Conservation (phyloP, 2,888 invertebrate genomes). For the Eupithecia tripunctaria region DNA sequence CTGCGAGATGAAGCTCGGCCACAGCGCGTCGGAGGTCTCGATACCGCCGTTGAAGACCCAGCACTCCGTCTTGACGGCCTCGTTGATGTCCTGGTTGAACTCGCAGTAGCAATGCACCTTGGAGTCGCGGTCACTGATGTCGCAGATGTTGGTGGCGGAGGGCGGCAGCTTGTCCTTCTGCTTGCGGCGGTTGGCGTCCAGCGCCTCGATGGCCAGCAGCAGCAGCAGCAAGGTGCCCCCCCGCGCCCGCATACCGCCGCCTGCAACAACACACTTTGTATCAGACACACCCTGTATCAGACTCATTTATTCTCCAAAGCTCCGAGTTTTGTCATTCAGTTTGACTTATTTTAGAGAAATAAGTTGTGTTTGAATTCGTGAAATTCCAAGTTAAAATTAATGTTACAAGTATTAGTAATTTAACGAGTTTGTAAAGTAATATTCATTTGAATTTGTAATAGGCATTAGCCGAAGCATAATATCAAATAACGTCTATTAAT, state of each 20-base stretch:
- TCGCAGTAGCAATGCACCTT: conserved; percentile 89
- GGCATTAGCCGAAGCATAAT: neutral
- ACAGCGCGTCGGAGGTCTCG: conserved; percentile 87
- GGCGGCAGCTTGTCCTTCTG: conserved; percentile 72
- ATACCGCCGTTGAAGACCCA: conserved; percentile 89
- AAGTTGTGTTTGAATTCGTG: conserved; percentile 35
- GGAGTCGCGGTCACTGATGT: conserved; percentile 81
- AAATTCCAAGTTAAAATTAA: conserved; percentile 29
- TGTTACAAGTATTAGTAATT: conserved; percentile 18
- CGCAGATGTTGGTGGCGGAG: conserved; percentile 81
- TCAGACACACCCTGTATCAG: conserved; percentile 43
- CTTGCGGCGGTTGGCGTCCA: conserved; percentile 76
- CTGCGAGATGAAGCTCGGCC: conserved; percentile 90
- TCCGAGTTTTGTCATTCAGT: conserved; percentile 36
- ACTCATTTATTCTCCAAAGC: conserved; percentile 33
- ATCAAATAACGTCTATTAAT: neutral
- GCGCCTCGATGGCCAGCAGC: conserved; percentile 78
- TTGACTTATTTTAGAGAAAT: conserved; percentile 31
- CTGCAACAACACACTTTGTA: conserved; percentile 66
- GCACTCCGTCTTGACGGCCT: conserved; percentile 90
- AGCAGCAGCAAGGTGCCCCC: conserved; percentile 80
- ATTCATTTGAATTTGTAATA: conserved; percentile 15
- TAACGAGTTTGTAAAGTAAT: conserved; percentile 20
- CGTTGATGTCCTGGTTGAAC: conserved; percentile 79
- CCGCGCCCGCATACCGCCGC: conserved; percentile 81